Evolutionary conservation across 2,888 invertebrate genomes (phyloP).

Genomic region (Leucania comma): DNA sequence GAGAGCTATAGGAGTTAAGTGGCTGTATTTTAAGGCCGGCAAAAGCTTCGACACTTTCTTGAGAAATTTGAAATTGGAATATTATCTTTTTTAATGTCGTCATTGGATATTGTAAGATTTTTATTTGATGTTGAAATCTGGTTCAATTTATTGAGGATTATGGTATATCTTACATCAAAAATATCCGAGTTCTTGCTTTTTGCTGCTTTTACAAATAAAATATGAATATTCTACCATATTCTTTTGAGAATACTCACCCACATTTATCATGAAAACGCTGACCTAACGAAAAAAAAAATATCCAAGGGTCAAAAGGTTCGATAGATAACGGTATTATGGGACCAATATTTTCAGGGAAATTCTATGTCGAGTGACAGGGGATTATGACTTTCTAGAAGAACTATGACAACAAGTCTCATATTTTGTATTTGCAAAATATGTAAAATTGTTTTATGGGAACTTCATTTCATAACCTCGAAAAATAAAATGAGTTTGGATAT

Average conservation of each 20-base stretch:
- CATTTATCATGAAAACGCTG: slow-evolving; percentile 19
- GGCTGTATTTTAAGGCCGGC: slow-evolving; percentile 46
- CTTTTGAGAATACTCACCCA: neutral
- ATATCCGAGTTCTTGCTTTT: neutral
- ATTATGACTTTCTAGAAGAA: neutral
- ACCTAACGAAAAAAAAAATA: slow-evolving; percentile 1
- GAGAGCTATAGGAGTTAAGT: slow-evolving; percentile 45
- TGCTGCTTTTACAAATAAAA: neutral
- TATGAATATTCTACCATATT: neutral
- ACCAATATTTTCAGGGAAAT: slow-evolving; percentile 4
- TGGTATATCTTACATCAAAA: neutral
- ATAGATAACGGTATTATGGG: neutral
- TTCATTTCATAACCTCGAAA: slow-evolving; percentile 11
- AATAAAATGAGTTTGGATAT: neutral
- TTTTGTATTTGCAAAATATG: neutral
- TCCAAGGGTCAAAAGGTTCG: slow-evolving; percentile 4
- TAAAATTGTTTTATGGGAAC: slow-evolving; percentile 5
- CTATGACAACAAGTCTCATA: neutral
- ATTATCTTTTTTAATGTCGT: slow-evolving; percentile 31
- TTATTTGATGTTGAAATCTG: neutral
- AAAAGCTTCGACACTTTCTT: slow-evolving; percentile 37
- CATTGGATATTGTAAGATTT: neutral
- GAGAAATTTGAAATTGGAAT: slow-evolving; percentile 23
- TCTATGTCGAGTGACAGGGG: neutral
- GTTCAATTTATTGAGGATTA: neutral